Base-by-base conservation (phyloP, 2,888 invertebrate species). In the Gandaritis pyraliata region DNA sequence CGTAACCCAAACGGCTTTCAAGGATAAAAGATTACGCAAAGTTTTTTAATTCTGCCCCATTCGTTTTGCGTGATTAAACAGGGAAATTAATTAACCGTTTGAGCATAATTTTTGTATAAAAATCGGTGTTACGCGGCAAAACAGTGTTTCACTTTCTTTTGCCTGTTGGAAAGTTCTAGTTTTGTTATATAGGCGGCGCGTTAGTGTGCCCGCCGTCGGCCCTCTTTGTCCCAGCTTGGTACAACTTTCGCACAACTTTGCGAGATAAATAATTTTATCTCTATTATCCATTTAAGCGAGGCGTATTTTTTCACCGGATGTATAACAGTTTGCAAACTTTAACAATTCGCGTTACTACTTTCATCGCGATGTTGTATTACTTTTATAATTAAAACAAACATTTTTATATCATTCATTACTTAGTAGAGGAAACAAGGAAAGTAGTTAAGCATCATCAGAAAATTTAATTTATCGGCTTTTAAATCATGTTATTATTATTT, bases 251-350 rank as follows among this genome's bases (percentile, higher is more conserved):
- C 73, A 67, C 67, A 88, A 87, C 82, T 88, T 75, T 72, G 66
- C 71, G 78, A 83, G 83, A 86, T 87, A 88, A 87, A 88, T 89
- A 84, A 86, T 86, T 88, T 86, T 84, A 86, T 87, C 79, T 87
- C 85, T 85, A 85, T 87, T 86, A 84, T 78, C 84, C 81, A 82
- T 84, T 88, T 85, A 84, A 83, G 80, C 78, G 80, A 79, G 75
- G 73, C 72, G 75, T 78, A 77, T 75, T 78, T 48, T 78, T 73
- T 73, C 78, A 75, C 78, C 74, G 58, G 57, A 58, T 75, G 75
- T 80, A 79, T 78, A 80, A 81, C 80, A 81, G 80, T 81, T 78
- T 81, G 77, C 71, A 80, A 77, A 75, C 77, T 80, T 77, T 76
- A 36, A 33, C 36, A 11, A 81, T 80, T 56, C 36, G 38, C 58